Percentiles rank a stretch among this genome's conserved stretches.
phyloP scores from a whole-genome alignment of 1,140 invertebrate genomes.

The Batillaria attramentaria region DNA sequence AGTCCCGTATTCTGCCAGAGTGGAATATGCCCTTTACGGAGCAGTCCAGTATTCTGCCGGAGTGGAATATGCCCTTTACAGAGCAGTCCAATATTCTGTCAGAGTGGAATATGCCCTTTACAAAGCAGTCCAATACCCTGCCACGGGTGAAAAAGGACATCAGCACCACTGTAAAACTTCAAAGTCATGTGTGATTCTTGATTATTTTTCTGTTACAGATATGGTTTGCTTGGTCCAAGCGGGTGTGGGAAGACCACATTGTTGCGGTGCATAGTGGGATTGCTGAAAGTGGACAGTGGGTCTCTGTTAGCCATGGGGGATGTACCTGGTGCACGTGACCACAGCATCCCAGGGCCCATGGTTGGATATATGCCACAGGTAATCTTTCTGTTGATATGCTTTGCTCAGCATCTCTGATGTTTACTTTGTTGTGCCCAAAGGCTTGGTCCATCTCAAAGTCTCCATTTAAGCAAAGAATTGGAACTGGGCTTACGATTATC shows the following conservation, averaged over 20 bases:
- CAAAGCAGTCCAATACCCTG: background rate
- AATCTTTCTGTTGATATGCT: too few relatives aligned
- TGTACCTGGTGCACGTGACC: constrained; percentile 62
- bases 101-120: background rate
- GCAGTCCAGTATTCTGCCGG: too few relatives aligned
- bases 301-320: constrained; percentile 66
- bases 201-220: constrained; percentile 54
- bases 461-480: too few relatives aligned
- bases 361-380: constrained; percentile 74
- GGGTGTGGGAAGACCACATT: constrained; percentile 72
- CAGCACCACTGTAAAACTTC: background rate
- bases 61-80: background rate
- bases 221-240: constrained; percentile 68
- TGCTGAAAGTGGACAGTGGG: constrained; percentile 63
- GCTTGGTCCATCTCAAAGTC: too few relatives aligned
- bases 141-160: background rate
- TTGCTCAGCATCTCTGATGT: too few relatives aligned
- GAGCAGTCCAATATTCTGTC: background rate
- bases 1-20: too few relatives aligned
- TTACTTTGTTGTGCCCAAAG: too few relatives aligned
- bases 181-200: background rate
- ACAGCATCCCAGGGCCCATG: constrained; percentile 68
- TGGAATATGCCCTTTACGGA: too few relatives aligned
- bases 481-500: too few relatives aligned
- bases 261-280: constrained; percentile 69